A percentile compares a stretch with the other conserved stretches of the same genome.
Conservation (phyloP, 2,113 vertebrate species). For the Istiophorus platypterus region DNA sequence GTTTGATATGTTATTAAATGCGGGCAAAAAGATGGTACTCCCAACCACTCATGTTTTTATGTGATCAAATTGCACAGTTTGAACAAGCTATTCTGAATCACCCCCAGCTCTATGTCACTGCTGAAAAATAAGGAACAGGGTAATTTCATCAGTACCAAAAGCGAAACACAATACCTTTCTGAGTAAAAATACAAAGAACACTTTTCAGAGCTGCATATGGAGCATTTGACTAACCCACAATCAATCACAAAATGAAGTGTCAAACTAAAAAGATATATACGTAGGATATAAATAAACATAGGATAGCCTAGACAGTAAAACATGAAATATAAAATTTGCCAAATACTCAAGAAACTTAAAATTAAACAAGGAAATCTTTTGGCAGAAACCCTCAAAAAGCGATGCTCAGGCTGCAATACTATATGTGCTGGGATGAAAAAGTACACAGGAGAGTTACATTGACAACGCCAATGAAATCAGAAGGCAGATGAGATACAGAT, state of each 20-base stretch:
- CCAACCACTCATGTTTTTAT: neutral
- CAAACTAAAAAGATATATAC: too few relatives aligned
- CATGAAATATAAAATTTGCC: too few relatives aligned
- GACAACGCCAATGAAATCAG: neutral
- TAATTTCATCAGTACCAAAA: neutral
- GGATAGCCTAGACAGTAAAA: neutral
- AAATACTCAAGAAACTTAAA: too few relatives aligned
- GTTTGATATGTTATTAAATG: neutral
- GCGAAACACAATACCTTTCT: neutral
- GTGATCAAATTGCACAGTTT: neutral
- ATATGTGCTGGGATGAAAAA: too few relatives aligned
- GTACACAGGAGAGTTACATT: neutral
- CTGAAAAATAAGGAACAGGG: neutral
- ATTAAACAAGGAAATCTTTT: neutral
- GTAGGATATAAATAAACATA: neutral
- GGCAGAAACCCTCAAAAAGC: neutral
- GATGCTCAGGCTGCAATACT: neutral
- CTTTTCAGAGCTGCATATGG: neutral
- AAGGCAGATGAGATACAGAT: conserved; percentile 8
- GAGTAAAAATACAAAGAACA: neutral
- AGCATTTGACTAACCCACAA: neutral
- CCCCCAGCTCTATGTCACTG: neutral
- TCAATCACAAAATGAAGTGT: too few relatives aligned
- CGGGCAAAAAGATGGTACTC: neutral
- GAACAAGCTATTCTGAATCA: neutral